Conservation (phyloP, 2,113 vertebrate species). For the Megaptera novaeangliae region DNA sequence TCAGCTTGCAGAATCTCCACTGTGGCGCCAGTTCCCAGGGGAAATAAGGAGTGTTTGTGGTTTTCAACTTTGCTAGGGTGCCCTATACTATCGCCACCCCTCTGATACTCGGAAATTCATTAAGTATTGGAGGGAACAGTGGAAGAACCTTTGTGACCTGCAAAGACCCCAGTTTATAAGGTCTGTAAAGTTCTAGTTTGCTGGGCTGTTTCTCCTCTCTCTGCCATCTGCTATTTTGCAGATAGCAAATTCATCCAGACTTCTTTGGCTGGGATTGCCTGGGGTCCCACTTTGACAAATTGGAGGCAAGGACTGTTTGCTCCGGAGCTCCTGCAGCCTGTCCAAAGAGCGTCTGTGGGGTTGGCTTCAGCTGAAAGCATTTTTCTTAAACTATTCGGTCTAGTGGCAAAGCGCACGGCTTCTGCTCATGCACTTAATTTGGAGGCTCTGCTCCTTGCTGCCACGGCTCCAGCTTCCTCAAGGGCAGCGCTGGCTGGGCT, state of each 20-base stretch:
- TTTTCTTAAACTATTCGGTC: not conserved
- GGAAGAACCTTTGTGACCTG: not conserved
- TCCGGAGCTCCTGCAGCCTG: not conserved
- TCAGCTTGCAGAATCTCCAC: not conserved
- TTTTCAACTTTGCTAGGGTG: not conserved
- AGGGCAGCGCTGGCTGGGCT: too few relatives aligned
- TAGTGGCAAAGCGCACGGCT: fast-evolving
- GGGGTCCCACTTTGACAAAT: not conserved
- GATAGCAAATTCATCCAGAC: not conserved
- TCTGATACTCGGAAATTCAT: not conserved
- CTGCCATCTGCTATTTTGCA: not conserved
- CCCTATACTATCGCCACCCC: fast-evolving
- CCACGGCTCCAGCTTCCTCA: not conserved
- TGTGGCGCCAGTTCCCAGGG: not conserved
- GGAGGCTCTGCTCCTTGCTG: too few relatives aligned
- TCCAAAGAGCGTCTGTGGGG: not conserved
- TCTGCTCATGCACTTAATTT: fast-evolving
- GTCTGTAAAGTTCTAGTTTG: not conserved
- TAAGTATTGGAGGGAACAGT: not conserved
- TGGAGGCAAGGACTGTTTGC: not conserved
- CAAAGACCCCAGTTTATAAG: not conserved
- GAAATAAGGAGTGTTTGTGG: fast-evolving
- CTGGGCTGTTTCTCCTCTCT: not conserved
- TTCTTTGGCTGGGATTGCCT: not conserved
- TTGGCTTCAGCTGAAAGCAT: not conserved